Conservation (phyloP, 2,113 vertebrate genomes). For the Cheilinus undulatus region DNA sequence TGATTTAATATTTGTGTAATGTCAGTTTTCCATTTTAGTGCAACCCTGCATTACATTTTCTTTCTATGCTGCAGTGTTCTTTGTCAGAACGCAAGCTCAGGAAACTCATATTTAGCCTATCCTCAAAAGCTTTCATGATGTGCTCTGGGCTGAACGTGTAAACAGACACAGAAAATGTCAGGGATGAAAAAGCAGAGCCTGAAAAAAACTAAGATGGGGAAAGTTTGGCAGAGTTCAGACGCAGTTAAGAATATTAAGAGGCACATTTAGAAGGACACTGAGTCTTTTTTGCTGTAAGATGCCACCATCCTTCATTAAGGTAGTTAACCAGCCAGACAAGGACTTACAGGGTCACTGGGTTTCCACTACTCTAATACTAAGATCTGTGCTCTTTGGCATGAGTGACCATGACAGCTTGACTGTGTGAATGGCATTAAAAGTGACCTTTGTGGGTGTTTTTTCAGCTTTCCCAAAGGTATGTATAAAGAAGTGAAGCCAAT, state of each 20-base stretch:
- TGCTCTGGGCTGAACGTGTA: no score
- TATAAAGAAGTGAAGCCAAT: neutral
- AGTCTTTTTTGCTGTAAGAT: neutral
- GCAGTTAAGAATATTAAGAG: neutral
- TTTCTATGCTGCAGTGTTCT: no score
- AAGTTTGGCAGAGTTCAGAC: neutral
- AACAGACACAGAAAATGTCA: no score
- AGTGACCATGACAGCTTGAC: neutral
- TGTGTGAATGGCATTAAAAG: neutral
- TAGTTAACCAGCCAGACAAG: neutral
- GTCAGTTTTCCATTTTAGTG: no score
- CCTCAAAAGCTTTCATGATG: no score
- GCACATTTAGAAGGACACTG: neutral
- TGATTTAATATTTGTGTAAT: no score
- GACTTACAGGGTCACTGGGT: neutral
- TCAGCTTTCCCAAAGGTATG: neutral
- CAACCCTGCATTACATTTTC: no score
- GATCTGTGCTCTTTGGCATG: neutral
- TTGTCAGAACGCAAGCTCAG: no score
- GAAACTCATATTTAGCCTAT: no score
- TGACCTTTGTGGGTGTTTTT: neutral
- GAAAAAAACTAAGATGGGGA: neutral
- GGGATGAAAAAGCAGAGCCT: neutral
- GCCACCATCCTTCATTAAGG: neutral
- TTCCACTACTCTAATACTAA: neutral